These are phyloP conservation scores for Papilio helenus DNA, from an alignment of 1,140 invertebrate species.

Conservation along the genomic window DNA sequence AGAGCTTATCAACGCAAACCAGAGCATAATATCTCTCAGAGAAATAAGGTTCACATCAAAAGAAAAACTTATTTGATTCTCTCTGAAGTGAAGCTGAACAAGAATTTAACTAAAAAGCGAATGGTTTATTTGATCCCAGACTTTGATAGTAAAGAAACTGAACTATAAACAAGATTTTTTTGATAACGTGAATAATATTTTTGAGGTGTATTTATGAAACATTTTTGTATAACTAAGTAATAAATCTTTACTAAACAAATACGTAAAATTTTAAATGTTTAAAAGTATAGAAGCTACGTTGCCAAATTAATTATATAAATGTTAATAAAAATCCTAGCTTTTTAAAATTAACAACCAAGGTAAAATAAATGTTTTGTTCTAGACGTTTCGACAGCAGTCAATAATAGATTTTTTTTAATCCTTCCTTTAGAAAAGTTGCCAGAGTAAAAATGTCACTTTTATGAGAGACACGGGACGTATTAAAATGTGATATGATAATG, in stretches of 20 bases:
- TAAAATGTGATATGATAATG: not conserved
- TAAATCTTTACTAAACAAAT: too few relatives aligned
- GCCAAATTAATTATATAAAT: too few relatives aligned
- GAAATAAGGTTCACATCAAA: constrained; percentile 21
- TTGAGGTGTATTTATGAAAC: not conserved
- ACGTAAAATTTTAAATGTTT: too few relatives aligned
- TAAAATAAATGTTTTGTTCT: too few relatives aligned
- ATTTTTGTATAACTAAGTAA: too few relatives aligned
- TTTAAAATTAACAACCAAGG: too few relatives aligned
- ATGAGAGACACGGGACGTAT: not conserved
- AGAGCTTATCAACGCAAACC: not conserved
- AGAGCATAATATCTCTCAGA: constrained; percentile 8
- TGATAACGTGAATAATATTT: not conserved
- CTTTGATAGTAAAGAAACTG: not conserved
- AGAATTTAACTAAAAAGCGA: constrained; percentile 3
- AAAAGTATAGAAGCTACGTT: too few relatives aligned
- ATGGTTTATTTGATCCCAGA: not conserved
- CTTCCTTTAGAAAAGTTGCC: too few relatives aligned
- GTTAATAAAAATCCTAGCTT: too few relatives aligned
- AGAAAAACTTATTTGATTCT: constrained; percentile 22
- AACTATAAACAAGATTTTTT: not conserved
- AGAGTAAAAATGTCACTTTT: not conserved
- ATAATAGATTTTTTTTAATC: too few relatives aligned
- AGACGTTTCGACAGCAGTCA: too few relatives aligned
- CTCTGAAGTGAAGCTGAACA: not conserved